These are phyloP conservation scores for Platysteira castanea DNA, from an alignment of 2,113 vertebrate genomes.

Conservation along the genomic window DNA sequence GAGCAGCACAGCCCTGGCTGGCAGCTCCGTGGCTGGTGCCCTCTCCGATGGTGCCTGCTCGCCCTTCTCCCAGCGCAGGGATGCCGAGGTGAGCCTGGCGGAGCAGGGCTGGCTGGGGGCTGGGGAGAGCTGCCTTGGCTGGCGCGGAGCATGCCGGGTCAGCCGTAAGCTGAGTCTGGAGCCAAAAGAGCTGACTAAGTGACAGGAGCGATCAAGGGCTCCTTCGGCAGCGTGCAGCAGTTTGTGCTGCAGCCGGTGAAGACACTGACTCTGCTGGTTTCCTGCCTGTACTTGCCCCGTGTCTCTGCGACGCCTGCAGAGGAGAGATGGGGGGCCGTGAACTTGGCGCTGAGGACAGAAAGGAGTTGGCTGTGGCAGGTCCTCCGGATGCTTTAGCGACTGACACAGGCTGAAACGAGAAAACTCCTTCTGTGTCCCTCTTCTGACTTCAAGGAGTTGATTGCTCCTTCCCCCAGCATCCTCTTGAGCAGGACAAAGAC, in stretches of 20 bases:
- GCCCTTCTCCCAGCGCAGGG: accelerated
- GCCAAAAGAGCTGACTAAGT: slow-evolving; percentile 37
- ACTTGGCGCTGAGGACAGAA: neutral
- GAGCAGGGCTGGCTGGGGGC: neutral
- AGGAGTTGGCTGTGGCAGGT: neutral
- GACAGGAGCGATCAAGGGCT: slow-evolving; percentile 9
- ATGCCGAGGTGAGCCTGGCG: neutral
- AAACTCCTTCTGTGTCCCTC: neutral
- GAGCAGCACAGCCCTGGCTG: neutral
- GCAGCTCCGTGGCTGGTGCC: accelerated
- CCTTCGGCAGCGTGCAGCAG: neutral
- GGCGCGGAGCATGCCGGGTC: neutral
- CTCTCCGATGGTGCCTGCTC: accelerated
- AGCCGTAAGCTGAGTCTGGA: neutral
- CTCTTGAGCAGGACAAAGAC: neutral
- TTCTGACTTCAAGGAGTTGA: neutral
- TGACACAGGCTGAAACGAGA: neutral
- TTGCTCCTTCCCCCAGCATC: neutral
- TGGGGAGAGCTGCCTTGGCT: neutral
- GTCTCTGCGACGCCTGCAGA: neutral
- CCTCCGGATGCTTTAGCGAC: neutral
- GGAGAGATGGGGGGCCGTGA: neutral
- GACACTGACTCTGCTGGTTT: slow-evolving; percentile 29
- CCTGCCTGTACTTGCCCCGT: slow-evolving; percentile 3
- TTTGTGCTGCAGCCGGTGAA: neutral